Conservation (phyloP, 2,113 vertebrate genomes). For the Mionectes macconnelli region DNA sequence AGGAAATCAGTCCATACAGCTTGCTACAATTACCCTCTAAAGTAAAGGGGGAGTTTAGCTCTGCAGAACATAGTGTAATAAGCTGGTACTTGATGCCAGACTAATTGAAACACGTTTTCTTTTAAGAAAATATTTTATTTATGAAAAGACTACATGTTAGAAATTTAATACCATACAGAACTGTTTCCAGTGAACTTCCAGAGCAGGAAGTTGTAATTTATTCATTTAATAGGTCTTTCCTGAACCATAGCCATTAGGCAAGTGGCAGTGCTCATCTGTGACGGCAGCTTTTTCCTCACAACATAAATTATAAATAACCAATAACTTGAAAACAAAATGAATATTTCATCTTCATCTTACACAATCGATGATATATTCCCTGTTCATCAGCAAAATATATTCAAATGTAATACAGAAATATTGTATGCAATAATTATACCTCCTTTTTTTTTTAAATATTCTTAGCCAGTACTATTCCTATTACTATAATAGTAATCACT, state of each 20-base stretch:
- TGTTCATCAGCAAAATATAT: not conserved
- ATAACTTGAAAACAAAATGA: slow-evolving; percentile 5
- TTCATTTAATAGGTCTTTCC: slow-evolving; percentile 35
- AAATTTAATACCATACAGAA: slow-evolving; percentile 4
- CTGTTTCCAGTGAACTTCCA: slow-evolving; percentile 3
- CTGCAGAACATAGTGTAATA: not conserved
- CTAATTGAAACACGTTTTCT: slow-evolving; percentile 7
- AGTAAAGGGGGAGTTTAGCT: not conserved
- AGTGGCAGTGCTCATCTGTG: not conserved
- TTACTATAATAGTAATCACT: not conserved
- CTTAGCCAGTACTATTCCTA: not conserved
- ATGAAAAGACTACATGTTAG: slow-evolving; percentile 2
- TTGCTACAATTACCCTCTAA: not conserved
- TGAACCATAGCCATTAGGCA: slow-evolving; percentile 10
- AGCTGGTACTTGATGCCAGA: not conserved
- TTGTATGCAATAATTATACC: not conserved
- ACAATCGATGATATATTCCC: not conserved
- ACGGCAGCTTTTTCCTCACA: not conserved
- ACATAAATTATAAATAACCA: slow-evolving; percentile 52
- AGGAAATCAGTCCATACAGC: not conserved
- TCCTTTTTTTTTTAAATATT: not conserved
- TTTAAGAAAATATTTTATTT: slow-evolving; percentile 37
- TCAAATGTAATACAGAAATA: not conserved
- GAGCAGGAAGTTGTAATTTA: slow-evolving; percentile 26
- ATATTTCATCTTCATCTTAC: slow-evolving; percentile 20